These are phyloP conservation scores for Guaruba guarouba DNA, from an alignment of 2,113 vertebrate species.

Conservation along the genomic window DNA sequence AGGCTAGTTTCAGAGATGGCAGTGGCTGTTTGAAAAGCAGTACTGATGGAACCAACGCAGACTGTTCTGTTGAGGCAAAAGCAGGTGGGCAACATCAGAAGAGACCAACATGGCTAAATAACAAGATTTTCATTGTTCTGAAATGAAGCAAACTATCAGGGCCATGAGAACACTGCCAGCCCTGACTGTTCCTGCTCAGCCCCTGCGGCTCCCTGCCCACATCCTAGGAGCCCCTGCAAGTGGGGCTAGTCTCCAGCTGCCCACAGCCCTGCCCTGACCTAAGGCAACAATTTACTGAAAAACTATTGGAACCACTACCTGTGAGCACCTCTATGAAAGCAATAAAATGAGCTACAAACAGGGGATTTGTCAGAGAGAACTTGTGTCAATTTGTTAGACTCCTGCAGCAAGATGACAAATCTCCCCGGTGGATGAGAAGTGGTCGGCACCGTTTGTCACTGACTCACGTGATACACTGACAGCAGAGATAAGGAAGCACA, in stretches of 20 bases:
- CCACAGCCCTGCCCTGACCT: neutral
- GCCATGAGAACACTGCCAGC: neutral
- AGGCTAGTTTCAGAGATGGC: neutral
- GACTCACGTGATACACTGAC: neutral
- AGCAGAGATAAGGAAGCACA: neutral
- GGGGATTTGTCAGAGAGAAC: neutral
- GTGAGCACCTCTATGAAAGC: neutral
- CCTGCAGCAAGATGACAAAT: neutral
- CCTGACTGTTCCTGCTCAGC: neutral
- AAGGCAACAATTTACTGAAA: neutral
- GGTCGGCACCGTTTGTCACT: rapidly evolving
- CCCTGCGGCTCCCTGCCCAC: neutral
- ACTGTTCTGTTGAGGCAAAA: neutral
- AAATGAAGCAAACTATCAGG: neutral
- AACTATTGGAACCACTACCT: neutral
- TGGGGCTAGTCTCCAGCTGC: neutral
- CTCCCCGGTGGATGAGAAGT: neutral
- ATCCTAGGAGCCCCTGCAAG: neutral
- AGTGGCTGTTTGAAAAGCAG: neutral
- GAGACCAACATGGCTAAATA: neutral
- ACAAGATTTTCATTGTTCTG: neutral
- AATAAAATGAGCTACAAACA: neutral
- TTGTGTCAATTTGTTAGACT: neutral
- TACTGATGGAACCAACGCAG: neutral
- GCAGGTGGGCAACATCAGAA: neutral